A percentile compares a stretch with the other conserved stretches of the same genome.
Conservation (phyloP, 2,113 vertebrate species). For the Gallinago media region DNA sequence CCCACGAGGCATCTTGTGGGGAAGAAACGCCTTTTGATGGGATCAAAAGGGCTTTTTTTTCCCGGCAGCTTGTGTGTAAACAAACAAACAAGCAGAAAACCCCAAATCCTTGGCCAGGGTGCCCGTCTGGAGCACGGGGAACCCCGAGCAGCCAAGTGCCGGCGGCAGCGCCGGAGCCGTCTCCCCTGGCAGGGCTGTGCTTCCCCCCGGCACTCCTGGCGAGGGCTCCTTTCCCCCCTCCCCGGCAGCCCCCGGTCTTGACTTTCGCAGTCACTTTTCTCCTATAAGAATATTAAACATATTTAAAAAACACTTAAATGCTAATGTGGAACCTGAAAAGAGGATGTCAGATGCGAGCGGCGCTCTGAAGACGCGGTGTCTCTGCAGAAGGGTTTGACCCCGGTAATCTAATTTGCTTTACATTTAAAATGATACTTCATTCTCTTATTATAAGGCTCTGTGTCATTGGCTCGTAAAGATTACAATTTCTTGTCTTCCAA, state of each 20-base stretch:
- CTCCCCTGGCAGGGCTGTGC: background rate
- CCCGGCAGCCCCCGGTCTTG: background rate
- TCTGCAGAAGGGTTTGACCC: slow-evolving; percentile 75
- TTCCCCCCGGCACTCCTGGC: background rate
- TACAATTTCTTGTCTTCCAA: slow-evolving; percentile 75
- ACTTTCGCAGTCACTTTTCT: slow-evolving; percentile 23
- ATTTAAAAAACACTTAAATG: slow-evolving; percentile 70
- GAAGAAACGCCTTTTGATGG: background rate
- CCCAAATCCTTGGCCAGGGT: background rate
- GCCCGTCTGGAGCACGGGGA: background rate
- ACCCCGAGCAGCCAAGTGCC: fast-evolving
- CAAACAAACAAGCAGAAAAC: background rate
- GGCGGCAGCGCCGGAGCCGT: background rate
- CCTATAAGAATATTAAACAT: slow-evolving; percentile 46
- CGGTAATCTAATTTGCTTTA: slow-evolving; percentile 80
- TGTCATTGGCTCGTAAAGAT: slow-evolving; percentile 76
- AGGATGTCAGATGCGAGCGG: slow-evolving; percentile 49
- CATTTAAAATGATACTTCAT: slow-evolving; percentile 80
- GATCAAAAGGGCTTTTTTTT: background rate
- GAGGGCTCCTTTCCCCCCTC: background rate
- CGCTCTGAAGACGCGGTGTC: slow-evolving; percentile 45
- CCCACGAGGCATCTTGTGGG: background rate
- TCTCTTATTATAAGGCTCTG: slow-evolving; percentile 74
- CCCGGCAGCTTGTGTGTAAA: background rate
- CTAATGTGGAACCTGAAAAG: slow-evolving; percentile 62